A percentile compares a stretch with the other conserved stretches of the same genome.
Conservation (phyloP, 1,140 invertebrate species). For the Augochlora pura region DNA sequence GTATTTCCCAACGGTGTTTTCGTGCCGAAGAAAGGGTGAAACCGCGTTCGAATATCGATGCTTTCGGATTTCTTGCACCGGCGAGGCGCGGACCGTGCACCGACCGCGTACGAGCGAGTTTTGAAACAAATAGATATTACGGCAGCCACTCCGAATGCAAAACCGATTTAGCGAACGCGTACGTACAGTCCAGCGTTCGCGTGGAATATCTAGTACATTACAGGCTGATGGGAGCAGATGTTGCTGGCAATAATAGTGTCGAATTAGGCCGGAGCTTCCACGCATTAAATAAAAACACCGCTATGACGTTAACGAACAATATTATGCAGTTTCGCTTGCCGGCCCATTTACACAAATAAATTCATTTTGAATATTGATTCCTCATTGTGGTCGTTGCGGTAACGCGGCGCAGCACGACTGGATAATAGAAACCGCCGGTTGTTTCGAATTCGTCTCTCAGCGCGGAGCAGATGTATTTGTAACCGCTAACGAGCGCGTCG, state of each 20-base stretch:
- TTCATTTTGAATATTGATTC: conserved; percentile 51
- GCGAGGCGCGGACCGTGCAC: conserved; percentile 1
- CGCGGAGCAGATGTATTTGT: conserved; percentile 11
- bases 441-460: conserved; percentile 44
- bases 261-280: background rate
- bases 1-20: conserved; percentile 58
- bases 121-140: background rate
- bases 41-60: conserved; percentile 36
- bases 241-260: background rate
- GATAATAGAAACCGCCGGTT: conserved; percentile 44
- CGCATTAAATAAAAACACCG: conserved; percentile 11
- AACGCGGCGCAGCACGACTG: conserved; percentile 5
- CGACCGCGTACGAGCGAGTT: conserved; percentile 9
- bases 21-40: conserved; percentile 46
- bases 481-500: conserved; percentile 27
- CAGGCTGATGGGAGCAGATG: background rate
- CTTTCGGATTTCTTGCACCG: conserved; percentile 37
- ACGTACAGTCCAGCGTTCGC: too few species aligned
- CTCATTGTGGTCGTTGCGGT: conserved; percentile 31
- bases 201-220: too few species aligned
- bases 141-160: too few species aligned
- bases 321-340: background rate
- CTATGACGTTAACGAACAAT: conserved; percentile 1
- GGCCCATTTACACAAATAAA: conserved; percentile 40
- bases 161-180: too few species aligned